Evolutionary conservation across 2,888 invertebrate genomes (phyloP).

Genomic region (Eilema caniola): DNA sequence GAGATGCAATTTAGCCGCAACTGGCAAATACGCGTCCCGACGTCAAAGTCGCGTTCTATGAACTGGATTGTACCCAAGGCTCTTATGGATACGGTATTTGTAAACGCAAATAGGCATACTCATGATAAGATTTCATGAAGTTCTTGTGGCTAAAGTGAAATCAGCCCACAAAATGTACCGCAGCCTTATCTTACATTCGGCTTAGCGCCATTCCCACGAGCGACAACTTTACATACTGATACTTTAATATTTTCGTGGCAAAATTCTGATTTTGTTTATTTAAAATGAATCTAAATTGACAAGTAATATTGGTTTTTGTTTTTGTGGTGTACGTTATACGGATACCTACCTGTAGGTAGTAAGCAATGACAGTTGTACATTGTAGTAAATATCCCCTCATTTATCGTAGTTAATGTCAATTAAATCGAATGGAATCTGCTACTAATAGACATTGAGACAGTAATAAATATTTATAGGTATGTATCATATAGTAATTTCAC

Average conservation of each 20-base stretch:
- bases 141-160: slow-evolving; percentile 31
- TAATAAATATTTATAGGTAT: not conserved
- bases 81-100: slow-evolving; percentile 48
- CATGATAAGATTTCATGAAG: slow-evolving; percentile 34
- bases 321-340: not conserved
- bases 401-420: slow-evolving; percentile 14
- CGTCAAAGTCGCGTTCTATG: slow-evolving; percentile 36
- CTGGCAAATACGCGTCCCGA: slow-evolving; percentile 51
- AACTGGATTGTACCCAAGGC: slow-evolving; percentile 39
- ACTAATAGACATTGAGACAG: slow-evolving; percentile 3
- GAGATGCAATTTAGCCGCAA: slow-evolving; percentile 74
- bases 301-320: not conserved
- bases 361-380: not conserved
- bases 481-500: not conserved
- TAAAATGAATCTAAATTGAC: not conserved
- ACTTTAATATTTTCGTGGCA: not conserved
- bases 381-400: slow-evolving; percentile 8
- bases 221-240: not conserved
- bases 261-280: not conserved
- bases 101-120: slow-evolving; percentile 43
- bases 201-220: slow-evolving; percentile 26
- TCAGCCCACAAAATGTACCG: slow-evolving; percentile 35
- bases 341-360: not conserved
- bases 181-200: slow-evolving; percentile 35
- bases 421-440: too few species aligned